Percentiles rank a stretch among this genome's conserved stretches.
Evolutionary conservation across 2,888 invertebrate species (phyloP).

Genomic region (Limnephilus rhombicus): DNA sequence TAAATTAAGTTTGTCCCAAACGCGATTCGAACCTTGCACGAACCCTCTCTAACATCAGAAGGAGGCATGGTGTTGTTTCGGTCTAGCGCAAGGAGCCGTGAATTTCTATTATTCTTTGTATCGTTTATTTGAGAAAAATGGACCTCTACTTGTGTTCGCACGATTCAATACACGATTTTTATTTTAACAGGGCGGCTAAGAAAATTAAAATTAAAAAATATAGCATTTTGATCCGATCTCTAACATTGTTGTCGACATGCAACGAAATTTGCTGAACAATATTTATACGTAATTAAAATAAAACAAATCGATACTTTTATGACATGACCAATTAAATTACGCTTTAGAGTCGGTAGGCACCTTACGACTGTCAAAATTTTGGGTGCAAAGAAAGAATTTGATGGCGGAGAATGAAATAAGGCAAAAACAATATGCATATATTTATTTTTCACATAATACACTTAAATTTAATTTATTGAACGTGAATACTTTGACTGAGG

Average conservation of each 20-base stretch:
- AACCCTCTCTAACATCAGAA: slow-evolving; percentile 25
- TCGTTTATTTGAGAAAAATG: slow-evolving; percentile 51
- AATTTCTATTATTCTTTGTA: slow-evolving; percentile 57
- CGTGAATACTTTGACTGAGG: no score
- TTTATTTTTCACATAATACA: no score
- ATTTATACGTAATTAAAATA: background rate
- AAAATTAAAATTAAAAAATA: background rate
- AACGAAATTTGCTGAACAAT: background rate
- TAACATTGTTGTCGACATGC: background rate
- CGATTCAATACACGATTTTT: slow-evolving; percentile 44
- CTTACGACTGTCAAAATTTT: no score
- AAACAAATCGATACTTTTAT: background rate
- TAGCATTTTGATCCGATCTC: background rate
- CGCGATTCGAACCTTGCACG: slow-evolving; percentile 43
- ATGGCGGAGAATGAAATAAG: no score
- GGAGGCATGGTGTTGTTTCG: background rate
- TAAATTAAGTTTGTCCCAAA: slow-evolving; percentile 64
- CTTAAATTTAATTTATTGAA: no score
- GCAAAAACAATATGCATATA: no score
- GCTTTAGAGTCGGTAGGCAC: no score
- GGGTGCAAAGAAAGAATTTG: no score
- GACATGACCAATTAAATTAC: no score
- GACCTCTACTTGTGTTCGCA: slow-evolving; percentile 49
- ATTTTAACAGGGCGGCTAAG: slow-evolving; percentile 27
- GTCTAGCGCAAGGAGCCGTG: slow-evolving; percentile 41